Evolutionary conservation across 2,797 vertebrate genomes (phyloP).

Genomic region (Rhinichthys osculus): DNA sequence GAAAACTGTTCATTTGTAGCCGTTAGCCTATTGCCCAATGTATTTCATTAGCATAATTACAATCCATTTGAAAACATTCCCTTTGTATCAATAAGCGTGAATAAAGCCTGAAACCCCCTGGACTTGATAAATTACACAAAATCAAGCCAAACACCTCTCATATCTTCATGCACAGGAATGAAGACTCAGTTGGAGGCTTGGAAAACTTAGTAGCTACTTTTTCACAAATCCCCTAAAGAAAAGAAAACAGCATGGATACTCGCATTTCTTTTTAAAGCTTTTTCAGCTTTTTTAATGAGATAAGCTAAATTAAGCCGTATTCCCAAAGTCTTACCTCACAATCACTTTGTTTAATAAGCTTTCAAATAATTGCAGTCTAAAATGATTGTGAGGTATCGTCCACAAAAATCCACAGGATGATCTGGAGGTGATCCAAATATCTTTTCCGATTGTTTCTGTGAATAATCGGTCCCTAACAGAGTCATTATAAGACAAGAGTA

Average conservation of each 20-base stretch:
- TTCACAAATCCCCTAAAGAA: conserved; percentile 9
- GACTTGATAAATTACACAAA: conserved; percentile 17
- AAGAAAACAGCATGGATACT: conserved; percentile 8
- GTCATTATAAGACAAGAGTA: background rate
- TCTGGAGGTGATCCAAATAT: background rate
- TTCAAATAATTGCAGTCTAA: conserved; percentile 17
- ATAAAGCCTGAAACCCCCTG: conserved; percentile 20
- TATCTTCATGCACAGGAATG: conserved; percentile 33
- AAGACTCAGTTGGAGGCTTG: conserved; percentile 25
- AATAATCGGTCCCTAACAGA: conserved; percentile 13
- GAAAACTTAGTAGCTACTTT: conserved; percentile 23
- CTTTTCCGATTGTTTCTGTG: background rate
- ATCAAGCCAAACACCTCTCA: conserved; percentile 33
- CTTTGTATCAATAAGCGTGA: conserved; percentile 40
- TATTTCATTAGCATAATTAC: conserved; percentile 53
- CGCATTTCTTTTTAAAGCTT: conserved; percentile 3
- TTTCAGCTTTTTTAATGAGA: conserved; percentile 40
- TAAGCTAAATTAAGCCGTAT: conserved; percentile 36
- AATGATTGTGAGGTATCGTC: background rate
- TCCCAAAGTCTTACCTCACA: conserved; percentile 25
- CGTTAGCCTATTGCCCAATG: conserved; percentile 44
- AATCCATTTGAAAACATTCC: conserved; percentile 48
- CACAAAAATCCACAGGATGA: background rate
- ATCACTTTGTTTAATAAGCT: conserved; percentile 32
- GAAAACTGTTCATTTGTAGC: conserved; percentile 51